Conservation (phyloP, 35 echinoderm and acorn worm genomes). For the Strongylocentrotus purpuratus region DNA sequence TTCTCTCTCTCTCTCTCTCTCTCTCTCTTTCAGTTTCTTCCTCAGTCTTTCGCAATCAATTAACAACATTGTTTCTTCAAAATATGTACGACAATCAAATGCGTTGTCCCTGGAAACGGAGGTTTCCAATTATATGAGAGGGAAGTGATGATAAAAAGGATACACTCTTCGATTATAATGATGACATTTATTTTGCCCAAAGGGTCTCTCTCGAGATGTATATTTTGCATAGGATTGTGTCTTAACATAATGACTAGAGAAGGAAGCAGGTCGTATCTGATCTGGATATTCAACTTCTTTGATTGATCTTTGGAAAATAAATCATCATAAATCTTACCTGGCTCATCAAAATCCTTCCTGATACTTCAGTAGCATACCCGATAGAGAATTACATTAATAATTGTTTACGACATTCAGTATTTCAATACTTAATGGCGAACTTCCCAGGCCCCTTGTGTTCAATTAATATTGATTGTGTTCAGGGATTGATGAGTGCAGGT, state of each 20-base stretch:
- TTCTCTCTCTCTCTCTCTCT: no score
- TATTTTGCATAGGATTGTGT: neutral
- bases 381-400: neutral
- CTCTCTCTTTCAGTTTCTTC: no score
- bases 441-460: neutral
- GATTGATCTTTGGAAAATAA: neutral
- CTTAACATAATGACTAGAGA: neutral
- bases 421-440: neutral
- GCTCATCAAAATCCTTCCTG: neutral
- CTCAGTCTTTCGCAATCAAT: neutral
- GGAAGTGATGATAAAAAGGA: neutral
- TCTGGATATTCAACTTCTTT: neutral
- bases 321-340: neutral
- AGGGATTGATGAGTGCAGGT: no score
- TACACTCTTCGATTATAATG: neutral
- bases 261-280: neutral
- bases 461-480: neutral
- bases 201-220: neutral
- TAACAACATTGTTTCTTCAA: neutral
- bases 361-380: neutral
- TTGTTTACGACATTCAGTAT: neutral
- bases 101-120: slow-evolving; percentile 34
- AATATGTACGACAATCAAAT: neutral
- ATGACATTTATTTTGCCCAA: neutral
- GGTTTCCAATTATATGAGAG: neutral